Conservation (phyloP, 2,113 vertebrate species). For the Zootoca vivipara region DNA sequence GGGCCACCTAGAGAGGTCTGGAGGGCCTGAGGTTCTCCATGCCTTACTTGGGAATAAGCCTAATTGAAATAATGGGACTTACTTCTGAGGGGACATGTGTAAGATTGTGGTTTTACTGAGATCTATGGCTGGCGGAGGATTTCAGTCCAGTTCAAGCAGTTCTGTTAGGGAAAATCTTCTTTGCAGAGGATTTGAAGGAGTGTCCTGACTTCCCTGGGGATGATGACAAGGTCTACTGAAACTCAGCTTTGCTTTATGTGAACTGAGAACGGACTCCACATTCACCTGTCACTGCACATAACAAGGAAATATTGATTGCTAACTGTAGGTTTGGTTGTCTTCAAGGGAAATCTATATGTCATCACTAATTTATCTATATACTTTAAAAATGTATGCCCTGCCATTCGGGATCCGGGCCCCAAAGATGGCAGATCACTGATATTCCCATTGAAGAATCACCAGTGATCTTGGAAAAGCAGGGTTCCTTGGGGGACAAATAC, state of each 20-base stretch:
- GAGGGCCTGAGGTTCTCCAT: no score
- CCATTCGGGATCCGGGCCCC: no score
- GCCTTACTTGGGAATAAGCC: no score
- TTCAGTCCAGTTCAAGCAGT: neutral
- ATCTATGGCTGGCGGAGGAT: neutral
- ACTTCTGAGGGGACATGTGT: no score
- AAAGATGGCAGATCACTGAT: neutral
- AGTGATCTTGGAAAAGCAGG: neutral
- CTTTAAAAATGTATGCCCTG: neutral
- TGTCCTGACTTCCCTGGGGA: neutral
- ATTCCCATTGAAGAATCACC: neutral
- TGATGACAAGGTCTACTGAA: neutral
- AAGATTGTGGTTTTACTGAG: no score
- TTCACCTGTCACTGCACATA: neutral
- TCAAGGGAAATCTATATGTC: neutral
- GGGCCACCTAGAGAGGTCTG: no score
- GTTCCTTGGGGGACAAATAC: neutral
- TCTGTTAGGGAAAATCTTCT: neutral
- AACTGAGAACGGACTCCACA: neutral
- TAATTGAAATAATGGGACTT: no score
- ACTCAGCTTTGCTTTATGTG: neutral
- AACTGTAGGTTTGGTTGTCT: neutral
- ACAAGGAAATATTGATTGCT: neutral
- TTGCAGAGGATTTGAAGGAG: neutral
- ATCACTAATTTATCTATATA: no score